Conservation (phyloP, 2,888 invertebrate genomes). For the Agrilus biguttatus region DNA sequence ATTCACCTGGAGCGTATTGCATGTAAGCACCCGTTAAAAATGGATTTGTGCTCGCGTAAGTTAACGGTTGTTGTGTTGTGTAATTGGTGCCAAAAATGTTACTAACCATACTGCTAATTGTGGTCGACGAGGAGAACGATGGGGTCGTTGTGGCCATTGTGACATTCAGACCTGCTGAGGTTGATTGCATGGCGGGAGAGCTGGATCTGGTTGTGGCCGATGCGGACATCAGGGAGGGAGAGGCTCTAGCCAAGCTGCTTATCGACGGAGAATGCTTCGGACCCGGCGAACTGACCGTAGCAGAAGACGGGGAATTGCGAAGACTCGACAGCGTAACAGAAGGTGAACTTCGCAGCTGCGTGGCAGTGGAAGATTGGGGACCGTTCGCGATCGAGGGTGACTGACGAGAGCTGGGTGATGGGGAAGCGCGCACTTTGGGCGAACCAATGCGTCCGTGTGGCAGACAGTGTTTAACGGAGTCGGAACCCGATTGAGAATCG, state of each 20-base stretch:
- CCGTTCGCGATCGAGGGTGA: slow-evolving; percentile 10
- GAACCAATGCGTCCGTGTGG: slow-evolving; percentile 29
- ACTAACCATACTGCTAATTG: slow-evolving; percentile 24
- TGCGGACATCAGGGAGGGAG: slow-evolving; percentile 26
- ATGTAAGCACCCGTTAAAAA: slow-evolving; percentile 37
- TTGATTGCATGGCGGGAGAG: slow-evolving; percentile 35
- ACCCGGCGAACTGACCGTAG: slow-evolving; percentile 25
- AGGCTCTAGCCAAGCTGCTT: slow-evolving; percentile 29
- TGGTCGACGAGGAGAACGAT: slow-evolving; percentile 24
- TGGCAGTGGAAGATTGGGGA: slow-evolving; percentile 15
- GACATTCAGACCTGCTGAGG: slow-evolving; percentile 47
- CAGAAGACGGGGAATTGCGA: slow-evolving; percentile 23
- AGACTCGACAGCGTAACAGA: slow-evolving; percentile 25
- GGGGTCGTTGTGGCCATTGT: slow-evolving; percentile 37
- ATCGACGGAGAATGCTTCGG: slow-evolving; percentile 25
- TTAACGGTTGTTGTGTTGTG: slow-evolving; percentile 20
- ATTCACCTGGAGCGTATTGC: slow-evolving; percentile 23
- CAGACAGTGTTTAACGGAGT: slow-evolving; percentile 51
- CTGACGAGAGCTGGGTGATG: slow-evolving; percentile 20
- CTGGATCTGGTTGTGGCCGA: slow-evolving; percentile 20
- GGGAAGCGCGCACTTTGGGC: slow-evolving; percentile 32
- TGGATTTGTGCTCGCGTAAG: slow-evolving; percentile 42
- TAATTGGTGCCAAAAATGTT: slow-evolving; percentile 23
- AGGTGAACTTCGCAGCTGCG: slow-evolving; percentile 22
- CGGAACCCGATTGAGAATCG: slow-evolving; percentile 67